Conservation (phyloP, 2,113 vertebrate species). For the Percina caprodes region DNA sequence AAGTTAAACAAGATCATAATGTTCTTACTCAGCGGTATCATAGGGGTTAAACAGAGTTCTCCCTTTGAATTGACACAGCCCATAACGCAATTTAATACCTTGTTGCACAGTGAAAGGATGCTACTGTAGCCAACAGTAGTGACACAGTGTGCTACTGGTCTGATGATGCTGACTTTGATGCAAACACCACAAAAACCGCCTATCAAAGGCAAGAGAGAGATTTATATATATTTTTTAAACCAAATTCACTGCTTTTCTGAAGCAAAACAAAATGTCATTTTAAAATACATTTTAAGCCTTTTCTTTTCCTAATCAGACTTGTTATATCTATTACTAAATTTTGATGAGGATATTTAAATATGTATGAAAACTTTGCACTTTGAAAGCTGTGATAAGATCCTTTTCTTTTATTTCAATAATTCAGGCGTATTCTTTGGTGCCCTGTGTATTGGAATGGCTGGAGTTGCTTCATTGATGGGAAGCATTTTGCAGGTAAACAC, state of each 20-base stretch:
- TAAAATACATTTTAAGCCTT: neutral
- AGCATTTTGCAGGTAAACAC: constrained; percentile 90
- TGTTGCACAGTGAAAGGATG: neutral
- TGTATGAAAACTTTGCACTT: neutral
- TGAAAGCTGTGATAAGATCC: neutral
- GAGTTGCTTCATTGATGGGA: constrained; percentile 90
- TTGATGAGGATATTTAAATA: neutral
- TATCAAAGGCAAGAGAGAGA: no score
- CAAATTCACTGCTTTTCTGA: neutral
- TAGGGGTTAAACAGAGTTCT: neutral
- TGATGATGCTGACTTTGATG: neutral
- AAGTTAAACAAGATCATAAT: neutral
- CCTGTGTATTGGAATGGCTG: constrained; percentile 96
- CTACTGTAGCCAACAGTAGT: neutral
- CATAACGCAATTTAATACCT: neutral
- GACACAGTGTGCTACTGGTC: neutral
- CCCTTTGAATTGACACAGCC: neutral
- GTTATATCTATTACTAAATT: neutral
- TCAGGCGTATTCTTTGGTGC: constrained; percentile 91
- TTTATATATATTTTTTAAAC: neutral
- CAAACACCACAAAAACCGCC: neutral
- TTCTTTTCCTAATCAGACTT: neutral
- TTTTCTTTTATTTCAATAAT: neutral
- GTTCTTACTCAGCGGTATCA: neutral
- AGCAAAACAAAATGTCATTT: neutral